Evolutionary conservation across 2,113 vertebrate species (phyloP), one percentile per base, ranked within the genome.

Genomic region (Cololabis saira): DNA sequence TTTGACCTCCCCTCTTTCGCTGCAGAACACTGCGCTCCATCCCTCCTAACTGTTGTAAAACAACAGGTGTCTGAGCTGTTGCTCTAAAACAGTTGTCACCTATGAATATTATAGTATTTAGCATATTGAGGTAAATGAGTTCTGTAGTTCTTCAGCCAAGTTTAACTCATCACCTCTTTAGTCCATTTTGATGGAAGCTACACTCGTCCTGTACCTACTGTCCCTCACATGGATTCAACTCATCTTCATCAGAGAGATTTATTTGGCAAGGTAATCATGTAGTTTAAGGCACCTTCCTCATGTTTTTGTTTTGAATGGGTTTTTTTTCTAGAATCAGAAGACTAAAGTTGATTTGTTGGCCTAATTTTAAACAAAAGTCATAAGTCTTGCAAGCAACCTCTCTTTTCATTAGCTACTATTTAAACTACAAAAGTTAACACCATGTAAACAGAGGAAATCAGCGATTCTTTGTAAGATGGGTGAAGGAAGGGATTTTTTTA

Each of bases 1-100:
- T 40, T 16, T 62, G 54, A 60, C 66, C 66, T 65, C 67, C 47
- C 41, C 42, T 43, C 49, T 42, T 27, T 18, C 24, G 54, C 15
- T 37, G 41, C 33, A 43, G 48, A 1, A 1, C 41, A 43, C 16
- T 4, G 49, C 22, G 24, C 15, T 72, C 22, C 44, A 65, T 66
- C 61, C 56, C 16, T 12, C 15, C 51, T 54, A 47, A 58, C 24
- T 27, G 61, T 53, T 22, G 43, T 22, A 18, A 30, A 47, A 60
- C 53, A 47, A 33, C 60, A 63, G 33, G 33, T 37, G 6, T 37
- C 33, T 37, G 33, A 37, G 33, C 33, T 37, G 33, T 37, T 9
- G 33, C 3, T 37, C 6, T 7, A 37, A 37, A 37, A 27, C 24
- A 37, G 33, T 37, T 37, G 33, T 37, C 33, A 9, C 33, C 33